Evolutionary conservation across 1,140 invertebrate species (phyloP), one percentile per base, ranked within the genome.

Genomic region (Rhagoletis zephyria): DNA sequence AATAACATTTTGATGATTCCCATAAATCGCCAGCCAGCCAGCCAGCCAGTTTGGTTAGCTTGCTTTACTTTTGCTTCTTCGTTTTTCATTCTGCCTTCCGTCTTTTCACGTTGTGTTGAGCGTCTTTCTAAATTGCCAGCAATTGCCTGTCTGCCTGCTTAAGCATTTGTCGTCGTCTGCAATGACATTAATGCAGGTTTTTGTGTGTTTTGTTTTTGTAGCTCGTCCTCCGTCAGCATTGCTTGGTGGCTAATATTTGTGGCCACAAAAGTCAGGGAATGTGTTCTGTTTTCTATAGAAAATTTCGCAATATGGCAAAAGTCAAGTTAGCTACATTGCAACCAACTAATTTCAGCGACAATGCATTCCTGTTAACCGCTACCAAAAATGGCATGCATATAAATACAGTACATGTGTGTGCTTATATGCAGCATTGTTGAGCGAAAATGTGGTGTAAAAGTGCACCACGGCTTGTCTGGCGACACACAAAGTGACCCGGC

Each of bases 241-340:
- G 51, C n/a, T 81, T n/a, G 19, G 74, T 30, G 74, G 74, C 74
- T 81, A 81, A 81, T 81, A 81, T 81, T 81, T 81, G 74, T 81
- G 74, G 74, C 74, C 51, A 81, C 45, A 81, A 74, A 30, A 74
- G 67, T 74, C 67, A 48, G 4, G 48, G 74, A 56, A 19, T 19
- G 16, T 81, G 45, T 81, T 14, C 45, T 51, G 4, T 4, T 48
- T 81, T 81, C 74, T 81, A 56, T 48, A 81, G 74, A 12, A 81
- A 81, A 51, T 56, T 81, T 81, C 9, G 48, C 16, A 81, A 30
- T 56, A 81, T n/a, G n/a, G 74, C 48, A 56, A 81, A 81, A 81
- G 51, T 56, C 74, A 81, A 81, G 48, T 81, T 81, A 56, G 45
- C 74, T 81, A 9, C 74, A 81, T 81, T 56, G 74, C 48, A 81